Evolutionary conservation across 2,113 vertebrate genomes (phyloP).

Genomic region (Pelodiscus sinensis): DNA sequence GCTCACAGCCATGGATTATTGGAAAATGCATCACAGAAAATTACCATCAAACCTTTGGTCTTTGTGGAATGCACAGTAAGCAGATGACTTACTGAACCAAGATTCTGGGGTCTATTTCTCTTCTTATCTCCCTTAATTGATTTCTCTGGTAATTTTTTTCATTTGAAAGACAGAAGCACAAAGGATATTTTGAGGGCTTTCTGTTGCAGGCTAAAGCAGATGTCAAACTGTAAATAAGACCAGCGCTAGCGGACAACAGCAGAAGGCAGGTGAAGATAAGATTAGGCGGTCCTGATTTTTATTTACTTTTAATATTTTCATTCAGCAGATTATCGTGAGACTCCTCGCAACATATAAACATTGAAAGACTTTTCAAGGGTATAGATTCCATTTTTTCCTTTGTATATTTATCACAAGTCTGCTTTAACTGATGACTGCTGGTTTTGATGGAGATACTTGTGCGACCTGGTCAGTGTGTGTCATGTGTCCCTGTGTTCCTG

Average conservation of each 20-base stretch:
- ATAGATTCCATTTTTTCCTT: slow-evolving; percentile 17
- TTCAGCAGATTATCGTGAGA: neutral
- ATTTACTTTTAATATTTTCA: slow-evolving; percentile 29
- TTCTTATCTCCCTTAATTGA: slow-evolving; percentile 62
- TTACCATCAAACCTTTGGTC: slow-evolving; percentile 65
- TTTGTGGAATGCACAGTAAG: slow-evolving; percentile 54
- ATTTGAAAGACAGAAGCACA: slow-evolving; percentile 30
- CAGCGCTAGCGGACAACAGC: slow-evolving; percentile 11
- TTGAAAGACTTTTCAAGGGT: slow-evolving; percentile 43
- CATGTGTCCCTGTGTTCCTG: neutral
- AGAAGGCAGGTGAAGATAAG: neutral
- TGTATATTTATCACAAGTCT: slow-evolving; percentile 22
- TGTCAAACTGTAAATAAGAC: neutral
- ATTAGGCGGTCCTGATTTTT: neutral
- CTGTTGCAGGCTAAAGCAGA: neutral
- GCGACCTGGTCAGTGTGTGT: rapidly evolving
- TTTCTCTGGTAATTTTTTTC: slow-evolving; percentile 58
- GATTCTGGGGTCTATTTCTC: slow-evolving; percentile 65
- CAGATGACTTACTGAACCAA: slow-evolving; percentile 33
- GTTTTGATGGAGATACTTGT: slow-evolving; percentile 2
- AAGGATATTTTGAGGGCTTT: slow-evolving; percentile 32
- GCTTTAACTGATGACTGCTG: neutral
- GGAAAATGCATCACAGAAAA: slow-evolving; percentile 52
- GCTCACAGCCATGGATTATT: slow-evolving; percentile 56
- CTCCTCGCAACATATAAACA: slow-evolving; percentile 40